phyloP scores from a whole-genome alignment of 2,797 vertebrate species.

The Dermochelys coriacea region DNA sequence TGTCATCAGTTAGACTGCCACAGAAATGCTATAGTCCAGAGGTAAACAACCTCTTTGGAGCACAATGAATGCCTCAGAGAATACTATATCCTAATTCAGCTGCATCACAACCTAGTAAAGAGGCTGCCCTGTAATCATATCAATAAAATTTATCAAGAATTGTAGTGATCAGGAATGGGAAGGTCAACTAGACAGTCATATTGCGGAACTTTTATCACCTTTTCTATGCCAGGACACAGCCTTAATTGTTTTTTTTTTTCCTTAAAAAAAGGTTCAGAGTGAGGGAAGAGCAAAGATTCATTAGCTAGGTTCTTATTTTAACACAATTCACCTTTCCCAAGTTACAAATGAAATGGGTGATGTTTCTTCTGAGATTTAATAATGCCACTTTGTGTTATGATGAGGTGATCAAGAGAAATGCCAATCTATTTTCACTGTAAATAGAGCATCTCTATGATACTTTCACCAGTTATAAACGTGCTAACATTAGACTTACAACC shows the following conservation, averaged over 20 bases:
- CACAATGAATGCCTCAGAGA: neutral
- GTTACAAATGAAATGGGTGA: neutral
- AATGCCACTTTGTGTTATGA: neutral
- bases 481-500: slow-evolving; percentile 23
- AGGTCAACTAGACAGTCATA: neutral
- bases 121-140: neutral
- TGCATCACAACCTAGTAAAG: neutral
- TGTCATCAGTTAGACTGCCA: neutral
- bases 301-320: neutral
- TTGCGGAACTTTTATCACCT: neutral
- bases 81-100: neutral
- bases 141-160: neutral
- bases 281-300: neutral
- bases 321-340: neutral
- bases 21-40: neutral
- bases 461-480: slow-evolving; percentile 20
- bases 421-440: slow-evolving; percentile 19
- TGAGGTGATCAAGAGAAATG: neutral
- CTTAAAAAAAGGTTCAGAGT: neutral
- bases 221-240: neutral
- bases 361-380: slow-evolving; percentile 14
- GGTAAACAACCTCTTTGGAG: accelerated
- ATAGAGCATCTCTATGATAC: slow-evolving; percentile 39
- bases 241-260: neutral
- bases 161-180: neutral